A percentile compares a stretch with the other conserved stretches of the same genome.
Evolutionary conservation across 2,888 invertebrate genomes (phyloP).

Genomic region (Galerucella pusilla): DNA sequence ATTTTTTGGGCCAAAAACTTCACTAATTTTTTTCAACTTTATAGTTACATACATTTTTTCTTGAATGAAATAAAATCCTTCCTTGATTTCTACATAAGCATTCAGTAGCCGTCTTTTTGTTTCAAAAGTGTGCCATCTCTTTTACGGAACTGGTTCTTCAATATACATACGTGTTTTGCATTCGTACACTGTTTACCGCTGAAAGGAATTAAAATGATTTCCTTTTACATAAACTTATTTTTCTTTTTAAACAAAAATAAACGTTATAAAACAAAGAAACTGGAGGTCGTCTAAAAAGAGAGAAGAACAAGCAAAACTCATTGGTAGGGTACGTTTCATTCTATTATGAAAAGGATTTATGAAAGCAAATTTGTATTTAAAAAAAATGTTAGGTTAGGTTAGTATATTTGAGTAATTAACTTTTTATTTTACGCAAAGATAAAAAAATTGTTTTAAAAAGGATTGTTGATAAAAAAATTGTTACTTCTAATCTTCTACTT

Average conservation of each 20-base stretch:
- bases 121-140: slow-evolving; percentile 6
- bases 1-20: too few species aligned
- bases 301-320: neutral
- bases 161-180: slow-evolving; percentile 4
- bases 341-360: too few species aligned
- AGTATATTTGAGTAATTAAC: too few species aligned
- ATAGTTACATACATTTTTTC: neutral
- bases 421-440: too few species aligned
- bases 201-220: neutral
- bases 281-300: neutral
- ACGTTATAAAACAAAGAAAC: neutral
- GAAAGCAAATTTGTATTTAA: too few species aligned
- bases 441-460: too few species aligned
- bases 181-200: neutral
- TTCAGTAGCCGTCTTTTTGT: neutral
- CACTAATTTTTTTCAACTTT: too few species aligned
- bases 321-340: too few species aligned
- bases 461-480: too few species aligned
- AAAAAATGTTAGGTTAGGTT: too few species aligned
- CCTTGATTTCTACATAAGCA: neutral
- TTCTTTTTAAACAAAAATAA: neutral
- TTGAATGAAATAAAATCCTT: neutral
- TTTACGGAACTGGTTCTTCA: slow-evolving; percentile 7
- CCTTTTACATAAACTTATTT: neutral
- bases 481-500: too few species aligned